Evolutionary conservation across 2,888 invertebrate species (phyloP).

Genomic region (Drosophila nr. perissopoda): DNA sequence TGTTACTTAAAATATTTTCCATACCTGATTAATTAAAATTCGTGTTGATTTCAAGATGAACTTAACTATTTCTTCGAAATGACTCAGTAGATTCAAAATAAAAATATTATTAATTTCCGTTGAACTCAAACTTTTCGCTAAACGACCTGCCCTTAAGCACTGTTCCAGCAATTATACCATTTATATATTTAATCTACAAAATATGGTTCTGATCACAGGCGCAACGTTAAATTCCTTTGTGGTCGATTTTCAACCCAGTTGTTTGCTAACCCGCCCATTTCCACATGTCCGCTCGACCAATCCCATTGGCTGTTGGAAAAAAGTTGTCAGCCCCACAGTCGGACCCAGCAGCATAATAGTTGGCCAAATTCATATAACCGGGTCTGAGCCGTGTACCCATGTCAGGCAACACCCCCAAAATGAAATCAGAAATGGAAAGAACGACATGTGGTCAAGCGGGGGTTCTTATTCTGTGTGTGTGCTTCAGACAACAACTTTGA

Average conservation of each 20-base stretch:
- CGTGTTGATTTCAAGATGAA: background rate
- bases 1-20: background rate
- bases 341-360: conserved; percentile 63
- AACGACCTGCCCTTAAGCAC: conserved; percentile 1
- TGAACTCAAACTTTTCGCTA: background rate
- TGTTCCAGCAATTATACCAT: conserved; percentile 13
- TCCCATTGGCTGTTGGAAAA: conserved; percentile 59
- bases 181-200: conserved; percentile 45
- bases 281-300: conserved; percentile 18
- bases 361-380: conserved; percentile 69
- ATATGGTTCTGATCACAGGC: conserved; percentile 30
- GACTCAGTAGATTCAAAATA: background rate
- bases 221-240: conserved; percentile 43
- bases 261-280: conserved; percentile 21
- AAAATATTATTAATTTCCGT: background rate
- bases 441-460: conserved; percentile 46
- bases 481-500: background rate
- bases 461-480: background rate
- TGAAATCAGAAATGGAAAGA: conserved; percentile 44
- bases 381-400: conserved; percentile 34
- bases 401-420: conserved; percentile 47
- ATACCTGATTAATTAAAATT: background rate
- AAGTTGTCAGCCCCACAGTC: conserved; percentile 42
- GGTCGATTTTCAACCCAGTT: conserved; percentile 18
- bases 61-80: background rate